Evolutionary conservation across 2,797 vertebrate species (phyloP).

Genomic region (Spea hammondii): DNA sequence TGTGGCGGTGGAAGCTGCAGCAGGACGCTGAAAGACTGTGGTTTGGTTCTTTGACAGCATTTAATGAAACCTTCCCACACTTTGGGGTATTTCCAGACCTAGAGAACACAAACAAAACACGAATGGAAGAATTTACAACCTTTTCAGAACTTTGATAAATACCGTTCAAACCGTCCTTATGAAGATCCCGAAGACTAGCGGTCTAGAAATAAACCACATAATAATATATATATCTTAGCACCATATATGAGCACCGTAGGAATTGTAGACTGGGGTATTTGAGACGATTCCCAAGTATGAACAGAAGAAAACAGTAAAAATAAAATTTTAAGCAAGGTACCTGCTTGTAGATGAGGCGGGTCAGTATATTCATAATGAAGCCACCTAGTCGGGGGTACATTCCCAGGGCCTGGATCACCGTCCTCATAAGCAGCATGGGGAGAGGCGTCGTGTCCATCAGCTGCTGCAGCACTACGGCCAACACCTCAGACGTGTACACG

Average conservation of each 20-base stretch:
- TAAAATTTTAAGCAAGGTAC: constrained; percentile 57
- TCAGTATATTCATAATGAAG: constrained; percentile 95
- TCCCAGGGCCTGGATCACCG: constrained; percentile 93
- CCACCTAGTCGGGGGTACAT: constrained; percentile 91
- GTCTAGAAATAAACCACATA: too few relatives aligned
- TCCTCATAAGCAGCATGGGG: constrained; percentile 93
- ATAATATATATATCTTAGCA: too few relatives aligned
- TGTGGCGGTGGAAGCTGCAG: constrained; percentile 85
- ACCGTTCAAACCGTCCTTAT: too few relatives aligned
- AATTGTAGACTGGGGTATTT: neutral
- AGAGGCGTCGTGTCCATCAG: constrained; percentile 93
- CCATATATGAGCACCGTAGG: neutral
- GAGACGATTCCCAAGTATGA: too few relatives aligned
- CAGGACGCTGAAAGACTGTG: constrained; percentile 89
- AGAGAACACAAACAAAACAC: neutral
- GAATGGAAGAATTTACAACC: too few relatives aligned
- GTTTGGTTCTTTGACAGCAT: constrained; percentile 92
- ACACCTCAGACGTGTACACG: constrained; percentile 91
- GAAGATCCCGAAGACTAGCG: too few relatives aligned
- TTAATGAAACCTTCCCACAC: constrained; percentile 97
- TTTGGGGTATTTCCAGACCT: constrained; percentile 97
- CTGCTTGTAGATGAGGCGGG: constrained; percentile 92
- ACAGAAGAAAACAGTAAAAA: too few relatives aligned
- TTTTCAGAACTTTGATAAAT: too few relatives aligned
- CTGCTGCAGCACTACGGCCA: constrained; percentile 97